Evolutionary conservation across 2,797 vertebrate genomes (phyloP), one percentile per base, ranked within the genome.

Genomic region (Notolepis coatsorum): DNA sequence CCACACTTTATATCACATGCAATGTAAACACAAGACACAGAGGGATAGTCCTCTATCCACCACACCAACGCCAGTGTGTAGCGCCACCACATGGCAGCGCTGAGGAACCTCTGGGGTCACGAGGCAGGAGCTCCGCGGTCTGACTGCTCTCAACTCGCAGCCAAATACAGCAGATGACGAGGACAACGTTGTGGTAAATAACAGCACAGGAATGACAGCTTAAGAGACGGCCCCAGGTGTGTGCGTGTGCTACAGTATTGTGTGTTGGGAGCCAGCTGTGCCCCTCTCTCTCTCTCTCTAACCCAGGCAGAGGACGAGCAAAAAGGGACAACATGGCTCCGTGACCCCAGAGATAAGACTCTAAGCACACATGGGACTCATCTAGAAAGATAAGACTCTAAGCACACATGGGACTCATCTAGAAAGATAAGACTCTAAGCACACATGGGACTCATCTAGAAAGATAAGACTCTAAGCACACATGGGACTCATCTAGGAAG

Each of bases 121-220:
- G n/a, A n/a, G n/a, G n/a, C n/a, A n/a, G n/a, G n/a, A n/a, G n/a
- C n/a, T n/a, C n/a, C n/a, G n/a, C n/a, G n/a, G n/a, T n/a, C n/a
- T n/a, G n/a, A n/a, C n/a, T n/a, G n/a, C n/a, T 81, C 79, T 69
- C 53, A 45, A 79, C 74, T 80, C 71, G 86, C 81, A 61, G 75
- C 80, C 82, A 77, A 85, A 78, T 82, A 89, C 84, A 88, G 82
- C 79, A 77, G 80, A 75, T 67, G 77, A 75, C 65, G 77, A 59
- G 61, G 64, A 75, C 50, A 45, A 0, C 2, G 67, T 31, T 4
- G 39, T 30, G 79, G 77, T 68, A 68, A 67, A 51, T n/a, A 76
- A 77, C 76, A 58, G 69, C 73, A 82, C 65, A 0, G 15, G 65
- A 68, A 65, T 50, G 75, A 77, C 64, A 54, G 71, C 63, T 58